phyloP scores from a whole-genome alignment of 2,888 invertebrate species.

The Drosophila nigritarsus region DNA sequence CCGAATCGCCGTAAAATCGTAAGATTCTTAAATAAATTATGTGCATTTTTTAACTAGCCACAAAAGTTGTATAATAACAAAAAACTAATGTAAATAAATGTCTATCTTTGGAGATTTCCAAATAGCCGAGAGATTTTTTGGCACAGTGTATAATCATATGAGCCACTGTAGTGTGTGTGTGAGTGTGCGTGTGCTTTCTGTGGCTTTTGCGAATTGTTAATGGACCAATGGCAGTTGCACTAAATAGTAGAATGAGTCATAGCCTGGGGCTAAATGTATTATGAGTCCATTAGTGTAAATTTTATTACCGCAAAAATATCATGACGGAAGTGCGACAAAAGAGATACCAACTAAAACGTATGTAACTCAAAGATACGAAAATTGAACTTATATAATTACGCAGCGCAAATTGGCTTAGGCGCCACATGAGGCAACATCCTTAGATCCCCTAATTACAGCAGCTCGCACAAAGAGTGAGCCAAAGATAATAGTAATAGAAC shows the following conservation, averaged over 20 bases:
- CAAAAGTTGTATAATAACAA: neutral
- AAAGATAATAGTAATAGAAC: neutral
- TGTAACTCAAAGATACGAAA: constrained; percentile 50
- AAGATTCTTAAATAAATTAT: too few species aligned
- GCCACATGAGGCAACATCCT: constrained; percentile 53
- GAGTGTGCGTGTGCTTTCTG: constrained; percentile 16
- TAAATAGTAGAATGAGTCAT: constrained; percentile 39
- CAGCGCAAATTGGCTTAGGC: constrained; percentile 65
- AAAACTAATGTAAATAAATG: neutral
- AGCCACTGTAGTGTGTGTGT: constrained; percentile 24
- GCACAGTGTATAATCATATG: constrained; percentile 22
- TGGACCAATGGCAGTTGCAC: constrained; percentile 3
- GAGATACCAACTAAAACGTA: constrained; percentile 11
- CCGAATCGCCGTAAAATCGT: too few species aligned
- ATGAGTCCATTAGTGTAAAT: constrained; percentile 71
- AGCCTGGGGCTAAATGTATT: constrained; percentile 50
- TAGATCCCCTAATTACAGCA: constrained; percentile 58
- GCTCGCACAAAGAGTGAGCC: neutral
- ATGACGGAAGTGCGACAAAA: constrained; percentile 38
- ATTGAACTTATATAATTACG: constrained; percentile 64
- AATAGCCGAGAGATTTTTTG: neutral
- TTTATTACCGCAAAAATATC: constrained; percentile 59
- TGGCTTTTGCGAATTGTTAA: constrained; percentile 37
- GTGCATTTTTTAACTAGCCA: neutral
- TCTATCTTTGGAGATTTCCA: neutral